Percentiles rank a stretch among this genome's conserved stretches.
Evolutionary conservation across 1,140 invertebrate genomes (phyloP).

Genomic region (Platorchestia sp.): DNA sequence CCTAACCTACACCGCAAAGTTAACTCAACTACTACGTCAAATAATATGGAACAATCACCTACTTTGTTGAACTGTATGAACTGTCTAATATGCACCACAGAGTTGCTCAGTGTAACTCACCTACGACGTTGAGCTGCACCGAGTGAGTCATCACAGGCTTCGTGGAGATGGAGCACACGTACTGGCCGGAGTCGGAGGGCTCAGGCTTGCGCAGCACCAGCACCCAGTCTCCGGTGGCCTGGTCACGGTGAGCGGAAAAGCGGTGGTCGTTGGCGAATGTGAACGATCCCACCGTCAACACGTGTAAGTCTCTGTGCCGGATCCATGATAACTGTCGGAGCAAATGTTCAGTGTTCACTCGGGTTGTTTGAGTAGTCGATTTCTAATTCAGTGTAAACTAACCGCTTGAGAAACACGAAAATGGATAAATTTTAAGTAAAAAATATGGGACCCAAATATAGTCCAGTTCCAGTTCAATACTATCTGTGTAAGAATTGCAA

Average conservation of each 20-base stretch:
- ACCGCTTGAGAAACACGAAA: neutral
- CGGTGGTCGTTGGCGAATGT: constrained; percentile 89
- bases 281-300: constrained; percentile 75
- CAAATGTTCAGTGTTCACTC: neutral
- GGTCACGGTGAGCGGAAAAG: constrained; percentile 74
- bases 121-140: constrained; percentile 83
- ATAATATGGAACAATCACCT: constrained; percentile 75
- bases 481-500: neutral
- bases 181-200: constrained; percentile 83
- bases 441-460: neutral
- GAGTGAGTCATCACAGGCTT: constrained; percentile 85
- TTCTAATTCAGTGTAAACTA: neutral
- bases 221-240: constrained; percentile 69
- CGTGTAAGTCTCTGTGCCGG: constrained; percentile 69
- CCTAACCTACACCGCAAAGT: neutral
- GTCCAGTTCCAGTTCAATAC: neutral
- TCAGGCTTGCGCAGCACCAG: constrained; percentile 54
- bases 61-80: constrained; percentile 83
- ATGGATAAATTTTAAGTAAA: neutral
- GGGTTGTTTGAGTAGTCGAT: neutral
- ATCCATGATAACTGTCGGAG: constrained; percentile 71
- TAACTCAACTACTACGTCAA: constrained; percentile 81
- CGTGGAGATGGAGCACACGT: constrained; percentile 90
- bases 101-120: constrained; percentile 76
- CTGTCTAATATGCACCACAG: constrained; percentile 84